Percentiles rank a stretch among this genome's conserved stretches.
phyloP scores from a whole-genome alignment of 1,140 invertebrate species.

The Luehdorfia chinensis region DNA sequence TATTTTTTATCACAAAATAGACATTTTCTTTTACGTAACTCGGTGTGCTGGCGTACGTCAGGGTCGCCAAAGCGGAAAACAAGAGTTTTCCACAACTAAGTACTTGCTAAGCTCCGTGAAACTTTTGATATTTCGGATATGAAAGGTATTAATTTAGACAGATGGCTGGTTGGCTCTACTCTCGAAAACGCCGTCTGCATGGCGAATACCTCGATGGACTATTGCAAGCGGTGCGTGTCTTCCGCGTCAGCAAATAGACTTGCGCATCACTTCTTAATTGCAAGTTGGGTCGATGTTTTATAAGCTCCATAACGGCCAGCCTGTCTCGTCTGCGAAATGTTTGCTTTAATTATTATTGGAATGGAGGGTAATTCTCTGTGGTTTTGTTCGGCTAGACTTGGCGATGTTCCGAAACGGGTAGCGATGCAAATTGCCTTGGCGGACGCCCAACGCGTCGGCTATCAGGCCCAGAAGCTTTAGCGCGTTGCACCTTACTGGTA shows the following conservation, averaged over 20 bases:
- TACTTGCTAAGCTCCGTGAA: constrained; percentile 60
- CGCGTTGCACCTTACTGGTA: constrained; percentile 48
- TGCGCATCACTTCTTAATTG: constrained; percentile 72
- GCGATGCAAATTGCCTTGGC: constrained; percentile 76
- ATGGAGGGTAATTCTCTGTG: constrained; percentile 75
- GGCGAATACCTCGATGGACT: constrained; percentile 54
- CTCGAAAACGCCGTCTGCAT: constrained; percentile 32
- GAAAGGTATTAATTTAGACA: constrained; percentile 71
- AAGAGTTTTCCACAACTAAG: constrained; percentile 37
- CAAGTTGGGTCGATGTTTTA: constrained; percentile 69
- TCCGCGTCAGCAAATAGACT: constrained; percentile 73
- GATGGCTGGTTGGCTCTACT: constrained; percentile 44
- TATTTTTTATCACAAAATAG: too few relatives aligned
- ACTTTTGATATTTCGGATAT: constrained; percentile 72
- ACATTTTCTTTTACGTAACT: constrained; percentile 16
- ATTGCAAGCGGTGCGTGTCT: constrained; percentile 68
- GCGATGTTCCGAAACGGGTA: constrained; percentile 76
- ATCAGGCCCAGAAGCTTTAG: constrained; percentile 50
- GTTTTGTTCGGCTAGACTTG: constrained; percentile 77
- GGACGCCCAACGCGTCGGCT: constrained; percentile 69
- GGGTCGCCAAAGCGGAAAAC: constrained; percentile 60
- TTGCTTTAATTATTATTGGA: constrained; percentile 77
- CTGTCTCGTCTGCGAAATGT: constrained; percentile 70
- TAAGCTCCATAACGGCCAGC: constrained; percentile 72
- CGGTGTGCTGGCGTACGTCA: constrained; percentile 39